These are phyloP conservation scores for Ptyas mucosa DNA, from an alignment of 2,113 vertebrate species.

Conservation along the genomic window DNA sequence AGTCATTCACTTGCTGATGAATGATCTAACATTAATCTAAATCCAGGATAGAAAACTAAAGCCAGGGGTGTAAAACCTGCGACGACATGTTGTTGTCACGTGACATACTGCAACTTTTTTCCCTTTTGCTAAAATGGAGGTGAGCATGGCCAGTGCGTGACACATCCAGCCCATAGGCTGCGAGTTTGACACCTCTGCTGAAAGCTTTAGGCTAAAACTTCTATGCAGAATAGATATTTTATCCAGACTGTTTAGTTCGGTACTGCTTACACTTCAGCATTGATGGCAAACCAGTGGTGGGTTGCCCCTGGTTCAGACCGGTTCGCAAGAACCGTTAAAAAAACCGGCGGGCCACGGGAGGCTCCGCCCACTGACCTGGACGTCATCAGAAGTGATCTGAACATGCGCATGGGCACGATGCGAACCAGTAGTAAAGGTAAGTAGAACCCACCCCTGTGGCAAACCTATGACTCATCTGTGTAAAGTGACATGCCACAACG, in stretches of 20 bases:
- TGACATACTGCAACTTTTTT: too few relatives aligned
- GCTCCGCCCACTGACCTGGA: too few relatives aligned
- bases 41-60: slow-evolving; percentile 45
- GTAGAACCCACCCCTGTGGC: neutral
- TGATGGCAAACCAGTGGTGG: neutral
- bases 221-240: slow-evolving; percentile 14
- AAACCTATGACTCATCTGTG: neutral
- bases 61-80: neutral
- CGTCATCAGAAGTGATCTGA: too few relatives aligned
- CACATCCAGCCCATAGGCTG: too few relatives aligned
- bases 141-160: too few relatives aligned
- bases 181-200: neutral
- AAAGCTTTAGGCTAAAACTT: slow-evolving; percentile 12
- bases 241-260: neutral
- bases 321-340: too few relatives aligned
- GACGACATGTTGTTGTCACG: too few relatives aligned
- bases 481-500: neutral
- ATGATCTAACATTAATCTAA: slow-evolving; percentile 28
- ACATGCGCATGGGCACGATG: too few relatives aligned
- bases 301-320: too few relatives aligned
- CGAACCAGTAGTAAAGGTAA: too few relatives aligned
- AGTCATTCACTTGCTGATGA: slow-evolving; percentile 50
- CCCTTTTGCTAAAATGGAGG: too few relatives aligned
- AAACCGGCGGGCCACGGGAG: too few relatives aligned
- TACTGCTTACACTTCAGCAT: neutral